Conservation (phyloP, 2,888 invertebrate species). For the Ctenicera cuprea region DNA sequence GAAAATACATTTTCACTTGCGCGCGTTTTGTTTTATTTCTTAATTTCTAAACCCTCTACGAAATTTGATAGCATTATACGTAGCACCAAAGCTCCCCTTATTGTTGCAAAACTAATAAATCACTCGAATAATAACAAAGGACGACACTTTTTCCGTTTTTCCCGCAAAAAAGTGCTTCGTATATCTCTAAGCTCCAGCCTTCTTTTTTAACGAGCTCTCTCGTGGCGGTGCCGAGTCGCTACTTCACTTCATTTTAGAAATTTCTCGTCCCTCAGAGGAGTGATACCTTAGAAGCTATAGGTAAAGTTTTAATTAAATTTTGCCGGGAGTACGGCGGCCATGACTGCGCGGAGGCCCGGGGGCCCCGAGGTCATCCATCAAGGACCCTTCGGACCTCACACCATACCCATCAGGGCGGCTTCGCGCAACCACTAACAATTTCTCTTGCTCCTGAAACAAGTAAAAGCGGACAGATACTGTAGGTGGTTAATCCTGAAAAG, state of each 20-base stretch:
- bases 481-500: constrained; percentile 51
- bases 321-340: constrained; percentile 50
- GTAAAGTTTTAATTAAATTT: constrained; percentile 64
- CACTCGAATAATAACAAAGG: background rate
- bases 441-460: constrained; percentile 51
- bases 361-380: constrained; percentile 73
- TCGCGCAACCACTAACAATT: constrained; percentile 50
- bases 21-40: no score
- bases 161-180: background rate
- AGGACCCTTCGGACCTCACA: constrained; percentile 65
- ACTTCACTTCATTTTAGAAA: constrained; percentile 41
- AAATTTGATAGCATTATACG: no score
- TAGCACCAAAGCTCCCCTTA: background rate
- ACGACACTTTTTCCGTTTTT: background rate
- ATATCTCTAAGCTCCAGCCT: background rate
- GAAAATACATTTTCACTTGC: no score
- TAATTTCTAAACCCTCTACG: no score
- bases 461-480: constrained; percentile 46
- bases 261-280: constrained; percentile 60
- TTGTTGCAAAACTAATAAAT: background rate
- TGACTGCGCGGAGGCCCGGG: constrained; percentile 51
- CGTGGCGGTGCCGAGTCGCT: constrained; percentile 5
- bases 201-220: constrained; percentile 15
- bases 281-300: constrained; percentile 64
- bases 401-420: constrained; percentile 50